Evolutionary conservation across 2,113 vertebrate species (phyloP), one percentile per base, ranked within the genome.

Genomic region (Tursiops truncatus): DNA sequence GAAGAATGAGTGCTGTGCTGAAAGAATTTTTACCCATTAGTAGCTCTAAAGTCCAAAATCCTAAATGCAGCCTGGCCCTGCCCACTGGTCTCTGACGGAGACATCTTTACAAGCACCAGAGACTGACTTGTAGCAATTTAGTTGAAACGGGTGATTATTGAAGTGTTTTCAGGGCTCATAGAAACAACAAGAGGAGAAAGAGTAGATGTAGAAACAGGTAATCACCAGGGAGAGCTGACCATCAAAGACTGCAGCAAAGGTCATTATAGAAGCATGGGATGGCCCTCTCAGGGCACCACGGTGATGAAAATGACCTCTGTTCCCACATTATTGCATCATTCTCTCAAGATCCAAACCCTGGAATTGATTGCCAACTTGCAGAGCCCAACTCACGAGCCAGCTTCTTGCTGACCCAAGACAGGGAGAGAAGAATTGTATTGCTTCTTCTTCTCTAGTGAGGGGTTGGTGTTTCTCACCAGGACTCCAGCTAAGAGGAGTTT

Each of bases 321-420:
- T 11, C 5, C 84, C 47, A 2, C 2, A 1, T 7, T 21, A 28
- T 3, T 1, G 7, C 2, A 0, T 33, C 8, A 0, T 28, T 79
- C 8, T 65, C 15, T 79, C 56, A 84, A 60, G 58, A 67, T 21
- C 21, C 12, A 86, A 36, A 65, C 2, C 20, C 38, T 13, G n/a
- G 50, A 65, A 31, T 0, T 47, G 13, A 4, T 6, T 60, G 60
- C 28, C 33, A 4, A n/a, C 31, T 47, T 23, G 36, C 17, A n/a
- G 33, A 62, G 6, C 50, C 38, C 53, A 28, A 1, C 15, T 58
- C 53, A 1, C 0, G 18, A 5, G n/a, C 13, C 31, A 17, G 21
- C 2, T 60, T 53, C 70, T 84, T 84, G 18, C 26, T 41, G 89
- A n/a, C 7, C 33, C 28, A 38, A 3, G 13, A 4, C 3, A 8